Evolutionary conservation across 2,888 invertebrate genomes (phyloP).

Genomic region (Microdon myrmicae): DNA sequence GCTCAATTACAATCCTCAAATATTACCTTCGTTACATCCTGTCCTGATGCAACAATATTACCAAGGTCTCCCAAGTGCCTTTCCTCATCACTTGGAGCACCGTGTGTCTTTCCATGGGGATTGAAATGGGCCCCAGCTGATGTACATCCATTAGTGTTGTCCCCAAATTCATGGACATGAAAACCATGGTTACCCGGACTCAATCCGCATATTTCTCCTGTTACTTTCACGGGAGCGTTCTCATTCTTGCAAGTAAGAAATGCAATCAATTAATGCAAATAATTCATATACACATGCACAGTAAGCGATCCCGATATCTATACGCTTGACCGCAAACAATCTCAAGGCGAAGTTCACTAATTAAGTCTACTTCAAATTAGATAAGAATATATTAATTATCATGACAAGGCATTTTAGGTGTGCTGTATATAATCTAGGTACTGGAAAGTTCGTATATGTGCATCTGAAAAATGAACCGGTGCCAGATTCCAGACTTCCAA

Average conservation of each 20-base stretch:
- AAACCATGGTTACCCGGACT: conserved; percentile 77
- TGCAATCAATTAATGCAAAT: not conserved
- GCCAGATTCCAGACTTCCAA: conserved; percentile 11
- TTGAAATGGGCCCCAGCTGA: conserved; percentile 96
- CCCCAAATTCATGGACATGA: conserved; percentile 96
- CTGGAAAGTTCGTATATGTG: not conserved
- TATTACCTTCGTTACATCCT: conserved; percentile 73
- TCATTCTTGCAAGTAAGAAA: conserved; percentile 65
- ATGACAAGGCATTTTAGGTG: not conserved
- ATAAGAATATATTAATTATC: not conserved
- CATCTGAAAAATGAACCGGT: not conserved
- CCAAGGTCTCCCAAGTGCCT: conserved; percentile 94
- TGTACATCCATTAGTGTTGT: conserved; percentile 95
- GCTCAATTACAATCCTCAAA: not conserved
- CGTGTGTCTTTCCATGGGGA: conserved; percentile 83
- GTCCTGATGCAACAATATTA: conserved; percentile 78
- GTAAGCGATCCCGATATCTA: too few relatives aligned
- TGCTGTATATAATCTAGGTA: not conserved
- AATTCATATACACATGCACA: not conserved
- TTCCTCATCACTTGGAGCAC: conserved; percentile 76
- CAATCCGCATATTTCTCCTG: conserved; percentile 84
- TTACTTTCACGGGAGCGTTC: conserved; percentile 78
- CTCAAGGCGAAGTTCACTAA: too few relatives aligned
- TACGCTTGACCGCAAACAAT: too few relatives aligned
- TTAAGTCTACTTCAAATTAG: not conserved